Percentiles rank a stretch among this genome's conserved stretches.
These are phyloP conservation scores for Leptura quadrifasciata DNA, from an alignment of 2,888 invertebrate species.

Conservation along the genomic window DNA sequence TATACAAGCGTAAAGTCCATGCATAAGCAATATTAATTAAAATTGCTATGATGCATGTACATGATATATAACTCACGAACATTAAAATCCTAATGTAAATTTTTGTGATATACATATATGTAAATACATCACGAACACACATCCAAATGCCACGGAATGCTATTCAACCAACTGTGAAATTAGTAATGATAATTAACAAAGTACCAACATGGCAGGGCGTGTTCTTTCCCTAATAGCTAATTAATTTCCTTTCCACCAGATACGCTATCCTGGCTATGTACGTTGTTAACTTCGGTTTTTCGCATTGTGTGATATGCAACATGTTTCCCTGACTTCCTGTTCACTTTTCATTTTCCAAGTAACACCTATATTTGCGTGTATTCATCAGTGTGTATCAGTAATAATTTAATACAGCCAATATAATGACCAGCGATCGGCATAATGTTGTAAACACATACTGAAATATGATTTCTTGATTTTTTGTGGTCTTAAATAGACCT, in stretches of 20 bases:
- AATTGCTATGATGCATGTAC: background rate
- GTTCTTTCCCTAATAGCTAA: background rate
- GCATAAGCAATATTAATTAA: slow-evolving; percentile 1
- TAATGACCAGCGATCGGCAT: too few species aligned
- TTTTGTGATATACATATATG: background rate
- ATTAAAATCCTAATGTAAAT: background rate
- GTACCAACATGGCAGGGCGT: background rate
- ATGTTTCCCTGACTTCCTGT: too few species aligned
- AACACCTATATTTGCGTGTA: too few species aligned
- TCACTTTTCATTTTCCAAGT: too few species aligned
- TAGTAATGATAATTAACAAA: slow-evolving; percentile 7
- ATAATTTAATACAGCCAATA: too few species aligned
- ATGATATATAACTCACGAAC: background rate
- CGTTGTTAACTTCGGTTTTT: too few species aligned
- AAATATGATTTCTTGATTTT: too few species aligned
- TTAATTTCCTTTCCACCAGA: background rate
- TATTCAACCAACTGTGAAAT: background rate
- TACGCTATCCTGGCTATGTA: background rate
- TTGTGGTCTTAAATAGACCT: too few species aligned
- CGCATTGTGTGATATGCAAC: too few species aligned
- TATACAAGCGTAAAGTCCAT: background rate
- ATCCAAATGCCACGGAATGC: slow-evolving; percentile 1
- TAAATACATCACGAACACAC: background rate
- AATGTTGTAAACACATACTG: too few species aligned
- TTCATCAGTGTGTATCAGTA: too few species aligned